Conservation (phyloP, 2,888 invertebrate species). For the Masnerella sp. region DNA sequence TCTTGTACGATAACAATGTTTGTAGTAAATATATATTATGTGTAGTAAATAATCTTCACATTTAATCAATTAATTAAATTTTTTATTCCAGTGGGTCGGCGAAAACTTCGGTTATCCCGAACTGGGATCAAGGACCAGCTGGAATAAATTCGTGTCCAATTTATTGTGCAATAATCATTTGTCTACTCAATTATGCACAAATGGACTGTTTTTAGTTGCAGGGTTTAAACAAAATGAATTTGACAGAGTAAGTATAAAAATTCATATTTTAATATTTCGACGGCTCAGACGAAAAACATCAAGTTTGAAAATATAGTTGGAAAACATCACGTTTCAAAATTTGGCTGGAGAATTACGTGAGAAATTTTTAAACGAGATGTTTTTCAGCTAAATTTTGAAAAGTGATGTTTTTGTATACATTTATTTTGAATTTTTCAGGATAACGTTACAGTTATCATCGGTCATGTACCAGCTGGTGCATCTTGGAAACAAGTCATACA, state of each 20-base stretch:
- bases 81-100: constrained; percentile 71
- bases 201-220: constrained; percentile 67
- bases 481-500: constrained; percentile 75
- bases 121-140: constrained; percentile 69
- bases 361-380: too few species aligned
- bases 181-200: constrained; percentile 71
- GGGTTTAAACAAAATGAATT: constrained; percentile 69
- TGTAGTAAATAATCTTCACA: too few species aligned
- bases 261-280: too few species aligned
- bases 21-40: constrained; percentile 3
- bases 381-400: too few species aligned
- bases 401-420: too few species aligned
- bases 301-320: too few species aligned
- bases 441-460: constrained; percentile 70
- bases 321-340: too few species aligned
- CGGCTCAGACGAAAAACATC: too few species aligned
- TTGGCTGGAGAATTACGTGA: too few species aligned
- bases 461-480: constrained; percentile 73
- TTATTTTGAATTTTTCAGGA: constrained; percentile 60
- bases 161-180: constrained; percentile 69
- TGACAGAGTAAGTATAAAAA: constrained; percentile 62
- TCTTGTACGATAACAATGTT: constrained; percentile 11
- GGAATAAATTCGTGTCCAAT: constrained; percentile 73
- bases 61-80: too few species aligned
- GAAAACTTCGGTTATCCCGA: constrained; percentile 75